Base-by-base conservation (phyloP, 2,797 vertebrate species). In the Syngnathus acus region DNA sequence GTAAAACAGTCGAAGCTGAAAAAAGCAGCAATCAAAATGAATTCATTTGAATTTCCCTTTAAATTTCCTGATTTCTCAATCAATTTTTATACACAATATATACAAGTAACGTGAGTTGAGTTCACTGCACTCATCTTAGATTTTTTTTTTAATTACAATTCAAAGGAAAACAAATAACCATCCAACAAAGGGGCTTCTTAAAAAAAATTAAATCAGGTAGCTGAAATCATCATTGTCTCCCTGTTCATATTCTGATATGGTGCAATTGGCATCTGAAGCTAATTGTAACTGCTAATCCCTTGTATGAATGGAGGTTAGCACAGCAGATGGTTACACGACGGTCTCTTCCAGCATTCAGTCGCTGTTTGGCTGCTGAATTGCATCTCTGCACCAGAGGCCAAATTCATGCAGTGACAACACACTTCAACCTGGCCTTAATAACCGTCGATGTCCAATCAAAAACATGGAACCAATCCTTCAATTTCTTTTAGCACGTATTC, bases 291-390 rank as follows among this genome's bases (percentile, higher is more conserved):
- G 78, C 57, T 81, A 75, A 81, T 84, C 77, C 71, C 65, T 64
- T 75, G 75, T 21, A 51, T 51, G 68, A 85, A 78, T 77, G 71
- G 65, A 74, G 76, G 72, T 80, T 81, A 86, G 81, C 77, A 73
- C 72, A 74, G 77, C 79, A 79, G 72, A 74, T 54, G 72, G 71
- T 72, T 72, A 54, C 68, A 73, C 67, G 73, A 78, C 26, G 64
- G 68, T 69, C 66, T 67, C 72, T 68, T 80, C 81, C 72, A 77
- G 65, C 61, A 76, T 72, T 69, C 65, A 73, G 62, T 73, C 64
- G 70, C 51, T 76, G 69, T 65, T 83, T 83, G 82, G 80, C 79
- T 65, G 63, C 65, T 68, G 65, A 70, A 74, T 6, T 62, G 48
- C 39, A 71, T 78, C 67, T 68, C 65, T 26, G 26, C 67, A 71